phyloP scores from a whole-genome alignment of 2,888 invertebrate genomes.

The Platerodrilus igneus region DNA sequence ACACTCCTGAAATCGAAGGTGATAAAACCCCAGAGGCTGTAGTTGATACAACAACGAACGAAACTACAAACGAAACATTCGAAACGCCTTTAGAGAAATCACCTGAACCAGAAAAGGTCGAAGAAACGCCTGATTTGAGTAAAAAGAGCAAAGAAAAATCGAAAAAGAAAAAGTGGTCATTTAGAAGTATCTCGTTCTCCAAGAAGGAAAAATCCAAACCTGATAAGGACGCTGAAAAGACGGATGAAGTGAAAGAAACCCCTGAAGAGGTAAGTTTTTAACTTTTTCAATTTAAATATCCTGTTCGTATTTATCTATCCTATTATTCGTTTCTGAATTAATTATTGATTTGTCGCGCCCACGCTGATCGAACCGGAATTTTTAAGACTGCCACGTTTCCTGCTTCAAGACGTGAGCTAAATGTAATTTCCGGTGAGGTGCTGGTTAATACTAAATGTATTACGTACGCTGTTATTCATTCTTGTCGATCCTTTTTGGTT shows the following conservation, averaged over 20 bases:
- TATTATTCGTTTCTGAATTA: no score
- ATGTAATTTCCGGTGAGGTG: conserved; percentile 35
- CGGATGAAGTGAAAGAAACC: conserved; percentile 56
- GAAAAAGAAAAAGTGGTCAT: conserved; percentile 86
- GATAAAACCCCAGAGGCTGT: conserved; percentile 40
- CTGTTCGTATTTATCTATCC: no score
- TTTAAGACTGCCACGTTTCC: conserved; percentile 29
- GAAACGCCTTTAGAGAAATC: no score
- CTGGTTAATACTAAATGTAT: no score
- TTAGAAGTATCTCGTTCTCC: conserved; percentile 81
- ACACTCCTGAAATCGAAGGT: conserved; percentile 40
- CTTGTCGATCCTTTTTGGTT: no score
- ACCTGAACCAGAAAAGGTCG: conserved; percentile 27
- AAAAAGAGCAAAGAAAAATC: conserved; percentile 47
- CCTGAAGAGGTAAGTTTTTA: conserved; percentile 59
- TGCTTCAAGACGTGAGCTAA: conserved; percentile 35
- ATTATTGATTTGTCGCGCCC: no score
- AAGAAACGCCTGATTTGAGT: conserved; percentile 37
- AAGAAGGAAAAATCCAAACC: conserved; percentile 85
- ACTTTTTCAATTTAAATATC: no score
- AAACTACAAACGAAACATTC: conserved; percentile 40
- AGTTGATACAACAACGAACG: conserved; percentile 43
- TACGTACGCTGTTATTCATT: no score
- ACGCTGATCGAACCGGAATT: conserved; percentile 6
- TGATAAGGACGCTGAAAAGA: conserved; percentile 59